Conservation (phyloP, 2,797 vertebrate species). For the Brachyalestes nurse region DNA sequence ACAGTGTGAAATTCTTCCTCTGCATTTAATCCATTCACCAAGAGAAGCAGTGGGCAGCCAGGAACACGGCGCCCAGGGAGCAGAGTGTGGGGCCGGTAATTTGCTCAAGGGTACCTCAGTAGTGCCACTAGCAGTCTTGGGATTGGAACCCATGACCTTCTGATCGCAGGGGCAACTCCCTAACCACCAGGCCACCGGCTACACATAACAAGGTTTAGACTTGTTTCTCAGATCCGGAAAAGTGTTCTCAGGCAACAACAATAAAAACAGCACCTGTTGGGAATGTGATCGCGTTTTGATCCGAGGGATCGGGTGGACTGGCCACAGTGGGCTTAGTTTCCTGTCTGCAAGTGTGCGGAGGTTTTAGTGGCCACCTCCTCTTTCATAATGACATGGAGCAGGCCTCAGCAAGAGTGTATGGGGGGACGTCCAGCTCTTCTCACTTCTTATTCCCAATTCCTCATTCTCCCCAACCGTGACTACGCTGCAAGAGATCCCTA, state of each 20-base stretch:
- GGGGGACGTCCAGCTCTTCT: constrained; percentile 78
- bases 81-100: too few species aligned
- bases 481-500: constrained; percentile 67
- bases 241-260: constrained; percentile 24
- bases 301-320: constrained; percentile 61
- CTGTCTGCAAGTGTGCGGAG: constrained; percentile 69
- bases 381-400: constrained; percentile 82
- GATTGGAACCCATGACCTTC: too few species aligned
- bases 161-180: too few species aligned
- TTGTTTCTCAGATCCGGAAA: constrained; percentile 55
- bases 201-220: neutral
- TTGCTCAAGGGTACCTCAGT: too few species aligned
- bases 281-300: constrained; percentile 48
- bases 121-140: too few species aligned
- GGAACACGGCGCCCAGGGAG: too few species aligned
- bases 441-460: constrained; percentile 88
- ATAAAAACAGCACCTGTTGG: constrained; percentile 51
- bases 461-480: constrained; percentile 74
- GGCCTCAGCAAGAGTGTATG: constrained; percentile 63
- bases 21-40: too few species aligned
- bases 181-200: too few species aligned
- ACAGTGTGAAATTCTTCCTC: too few species aligned
- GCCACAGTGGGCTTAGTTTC: constrained; percentile 67
- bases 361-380: constrained; percentile 79
- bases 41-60: too few species aligned